Evolutionary conservation across 2,888 invertebrate species (phyloP), one percentile per base, ranked within the genome.

Genomic region (Erebia epiphron): DNA sequence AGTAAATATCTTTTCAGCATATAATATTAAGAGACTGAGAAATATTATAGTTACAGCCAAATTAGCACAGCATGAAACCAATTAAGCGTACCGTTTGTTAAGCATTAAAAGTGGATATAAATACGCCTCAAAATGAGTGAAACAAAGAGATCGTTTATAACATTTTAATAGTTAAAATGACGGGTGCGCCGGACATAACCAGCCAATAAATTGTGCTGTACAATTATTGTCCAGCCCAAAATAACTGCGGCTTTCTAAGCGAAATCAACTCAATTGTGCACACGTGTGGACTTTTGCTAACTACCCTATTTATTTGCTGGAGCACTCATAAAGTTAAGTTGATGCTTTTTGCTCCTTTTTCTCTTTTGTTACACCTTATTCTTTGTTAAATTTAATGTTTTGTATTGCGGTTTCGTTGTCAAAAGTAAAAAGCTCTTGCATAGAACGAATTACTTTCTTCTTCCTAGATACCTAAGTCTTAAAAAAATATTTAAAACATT

Each of bases 141-240:
- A 21, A 62, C 62, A 62, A 62, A 62, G 62, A 52, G 63, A 50
- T 50, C 50, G 35, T 63, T 63, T 63, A 63, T 35, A 63, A 61
- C 43, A 61, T 46, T 61, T 16, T 46, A 18, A 46, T 61, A 61
- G 49, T 62, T 49, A 49, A 62, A 62, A 62, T 62, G 62, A 62
- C 62, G 62, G 21, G 62, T 67, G 62, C 68, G 75, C 78, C 82
- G 84, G 84, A 83, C 79, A 80, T 77, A 79, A 76, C 80, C 75
- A 79, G 79, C 78, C 79, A 83, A 81, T 80, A 79, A 80, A 81
- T 80, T 79, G 75, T 72, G 71, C 69, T 49, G 49, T 46, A 75
- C 81, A 80, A 83, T 80, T 82, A 79, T 79, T 81, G 79, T 79
- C 77, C 18, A 57, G 67, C 76, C 63, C 46, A 14, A 69, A 69